Conservation (phyloP, 2,113 vertebrate species). For the Empidonax alnorum region DNA sequence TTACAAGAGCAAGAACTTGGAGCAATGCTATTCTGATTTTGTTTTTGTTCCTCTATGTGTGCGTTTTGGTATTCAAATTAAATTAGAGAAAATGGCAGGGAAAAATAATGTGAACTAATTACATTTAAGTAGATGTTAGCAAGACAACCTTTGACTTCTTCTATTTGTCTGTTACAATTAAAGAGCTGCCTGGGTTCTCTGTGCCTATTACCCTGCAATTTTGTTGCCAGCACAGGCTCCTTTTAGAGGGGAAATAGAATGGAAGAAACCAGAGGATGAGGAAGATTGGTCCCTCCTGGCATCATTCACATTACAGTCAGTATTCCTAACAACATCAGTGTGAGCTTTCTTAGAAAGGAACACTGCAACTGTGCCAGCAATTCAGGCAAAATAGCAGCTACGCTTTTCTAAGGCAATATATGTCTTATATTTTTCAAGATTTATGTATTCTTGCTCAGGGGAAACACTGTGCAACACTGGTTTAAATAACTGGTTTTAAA, state of each 20-base stretch:
- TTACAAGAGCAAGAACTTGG: background rate
- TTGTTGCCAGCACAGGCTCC: background rate
- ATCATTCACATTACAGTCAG: background rate
- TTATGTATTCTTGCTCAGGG: background rate
- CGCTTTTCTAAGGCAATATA: background rate
- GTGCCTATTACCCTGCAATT: background rate
- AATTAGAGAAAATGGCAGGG: slow-evolving; percentile 44
- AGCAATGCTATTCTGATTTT: slow-evolving; percentile 19
- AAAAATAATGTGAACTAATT: slow-evolving; percentile 45
- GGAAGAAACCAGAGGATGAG: background rate
- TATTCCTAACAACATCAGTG: background rate
- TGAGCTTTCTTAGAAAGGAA: background rate
- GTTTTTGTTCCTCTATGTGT: background rate
- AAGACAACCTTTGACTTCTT: background rate
- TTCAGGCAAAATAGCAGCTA: background rate
- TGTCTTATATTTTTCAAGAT: background rate
- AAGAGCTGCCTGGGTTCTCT: background rate
- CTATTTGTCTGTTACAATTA: slow-evolving; percentile 14
- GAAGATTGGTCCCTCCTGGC: background rate
- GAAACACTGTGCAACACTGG: background rate
- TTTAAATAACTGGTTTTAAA: background rate
- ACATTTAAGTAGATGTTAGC: slow-evolving; percentile 47
- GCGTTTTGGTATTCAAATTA: slow-evolving; percentile 47
- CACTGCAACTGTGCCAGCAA: background rate
- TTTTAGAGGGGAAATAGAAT: background rate